A percentile compares a stretch with the other conserved stretches of the same genome.
Evolutionary conservation across 1,140 invertebrate genomes (phyloP).

Genomic region (Oppia nitens): DNA sequence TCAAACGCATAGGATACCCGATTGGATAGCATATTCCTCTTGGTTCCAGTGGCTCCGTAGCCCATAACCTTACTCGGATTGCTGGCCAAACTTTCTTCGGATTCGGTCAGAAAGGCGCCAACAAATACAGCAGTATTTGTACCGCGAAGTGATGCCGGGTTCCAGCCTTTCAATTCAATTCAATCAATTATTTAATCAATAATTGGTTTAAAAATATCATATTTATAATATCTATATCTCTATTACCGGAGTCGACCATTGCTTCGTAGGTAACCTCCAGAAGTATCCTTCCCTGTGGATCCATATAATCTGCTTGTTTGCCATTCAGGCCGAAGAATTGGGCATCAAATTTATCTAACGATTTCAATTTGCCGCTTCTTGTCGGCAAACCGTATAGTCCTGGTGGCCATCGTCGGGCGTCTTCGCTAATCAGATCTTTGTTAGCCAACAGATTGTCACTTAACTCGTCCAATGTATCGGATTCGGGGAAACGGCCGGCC

Average conservation of each 20-base stretch:
- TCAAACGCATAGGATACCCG: conserved; percentile 89
- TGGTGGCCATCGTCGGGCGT: conserved; percentile 18
- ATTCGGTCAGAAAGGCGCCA: conserved; percentile 67
- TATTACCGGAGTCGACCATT: conserved; percentile 69
- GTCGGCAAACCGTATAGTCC: conserved; percentile 51
- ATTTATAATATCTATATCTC: not conserved
- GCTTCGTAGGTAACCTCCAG: conserved; percentile 87
- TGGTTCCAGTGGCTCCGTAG: conserved; percentile 80
- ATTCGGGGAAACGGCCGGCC: conserved; percentile 75
- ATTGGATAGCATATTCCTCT: conserved; percentile 87
- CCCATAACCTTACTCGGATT: conserved; percentile 44
- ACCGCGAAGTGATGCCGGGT: conserved; percentile 28
- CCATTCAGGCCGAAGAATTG: conserved; percentile 80
- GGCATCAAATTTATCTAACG: conserved; percentile 62
- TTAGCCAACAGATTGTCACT: conserved; percentile 51
- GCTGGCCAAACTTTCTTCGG: conserved; percentile 54
- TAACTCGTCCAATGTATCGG: conserved; percentile 70
- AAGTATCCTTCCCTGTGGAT: conserved; percentile 76
- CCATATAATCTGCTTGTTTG: conserved; percentile 86
- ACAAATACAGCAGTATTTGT: conserved; percentile 77
- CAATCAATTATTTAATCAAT: not conserved
- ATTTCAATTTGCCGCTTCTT: conserved; percentile 74
- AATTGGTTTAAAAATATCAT: not conserved
- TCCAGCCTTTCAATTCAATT: conserved; percentile 18
- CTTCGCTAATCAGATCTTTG: conserved; percentile 46